Percentiles rank a stretch among this genome's conserved stretches.
Evolutionary conservation across 2,888 invertebrate genomes (phyloP).

Genomic region (Oxyscelio sp.): DNA sequence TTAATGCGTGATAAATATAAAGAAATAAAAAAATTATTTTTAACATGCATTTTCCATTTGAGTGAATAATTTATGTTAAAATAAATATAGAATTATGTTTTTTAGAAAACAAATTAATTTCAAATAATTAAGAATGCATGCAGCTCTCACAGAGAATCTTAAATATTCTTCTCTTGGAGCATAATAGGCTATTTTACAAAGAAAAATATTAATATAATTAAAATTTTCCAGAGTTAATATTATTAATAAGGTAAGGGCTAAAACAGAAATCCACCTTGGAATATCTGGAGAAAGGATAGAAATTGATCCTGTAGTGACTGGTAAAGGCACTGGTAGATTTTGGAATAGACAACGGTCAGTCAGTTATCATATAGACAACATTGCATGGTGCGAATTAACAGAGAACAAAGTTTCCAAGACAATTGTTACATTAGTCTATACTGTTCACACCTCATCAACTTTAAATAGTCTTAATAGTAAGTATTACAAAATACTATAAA

Average conservation of each 20-base stretch:
- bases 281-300: constrained; percentile 97
- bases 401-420: constrained; percentile 93
- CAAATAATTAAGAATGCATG: no score
- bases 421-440: constrained; percentile 93
- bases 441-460: constrained; percentile 85
- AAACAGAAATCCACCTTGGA: constrained; percentile 95
- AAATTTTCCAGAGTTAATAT: constrained; percentile 92
- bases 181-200: no score
- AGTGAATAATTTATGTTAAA: no score
- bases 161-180: no score
- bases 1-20: no score
- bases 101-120: no score
- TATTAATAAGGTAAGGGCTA: constrained; percentile 94
- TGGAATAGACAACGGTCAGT: constrained; percentile 93
- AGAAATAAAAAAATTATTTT: no score
- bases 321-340: constrained; percentile 87
- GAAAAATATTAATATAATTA: no score
- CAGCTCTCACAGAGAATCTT: no score
- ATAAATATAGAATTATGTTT: no score
- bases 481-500: no score
- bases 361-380: constrained; percentile 95
- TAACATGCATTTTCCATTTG: no score
- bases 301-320: constrained; percentile 93
- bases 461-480: constrained; percentile 72
- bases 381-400: constrained; percentile 95